Base-by-base conservation (phyloP, 2,888 invertebrate genomes). In the Orchesella flavescens region DNA sequence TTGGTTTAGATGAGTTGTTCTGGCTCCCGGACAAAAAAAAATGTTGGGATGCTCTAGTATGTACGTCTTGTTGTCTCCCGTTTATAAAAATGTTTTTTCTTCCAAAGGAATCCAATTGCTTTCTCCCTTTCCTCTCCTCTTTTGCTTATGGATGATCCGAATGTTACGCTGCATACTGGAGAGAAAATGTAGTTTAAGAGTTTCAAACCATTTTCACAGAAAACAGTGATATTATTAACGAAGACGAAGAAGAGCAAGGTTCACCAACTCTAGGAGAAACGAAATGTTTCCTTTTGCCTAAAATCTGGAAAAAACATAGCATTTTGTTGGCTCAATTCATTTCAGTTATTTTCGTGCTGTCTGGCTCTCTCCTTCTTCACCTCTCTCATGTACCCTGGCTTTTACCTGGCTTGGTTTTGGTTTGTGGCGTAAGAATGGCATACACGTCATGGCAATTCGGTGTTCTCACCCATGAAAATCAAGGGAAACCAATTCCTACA, bases 1-100 rank as follows among this genome's bases (percentile, higher is more conserved):
- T 80, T 80, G 80, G 74, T 80, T 80, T 74, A 74, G 80, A 80
- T 74, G 80, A 80, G 80, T 80, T 80, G 57, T 74, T 71, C 68
- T 74, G 23, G 80, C 73, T 80, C 68, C 73, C 59, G 80, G 80
- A 80, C 80, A 72, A 55, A 63, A 21, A 19, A 57, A 68, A 63
- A 21, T 69, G 57, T 21, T 44, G 44, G 10, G 17, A 2, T 7
- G 13, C 43, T 19, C n/a, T n/a, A n/a, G n/a, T n/a, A n/a, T n/a
- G n/a, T n/a, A n/a, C n/a, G n/a, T n/a, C n/a, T n/a, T n/a, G n/a
- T n/a, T n/a, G n/a, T n/a, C 49, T 9, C 10, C 49, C 55, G 53
- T 71, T 19, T 66, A 66, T 61, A 61, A 61, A 19, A 61, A 61
- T 69, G n/a, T 21, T 23, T 34, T 71, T 46, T 43, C 46, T 69